Evolutionary conservation across 2,797 vertebrate species (phyloP).

Genomic region (Emys orbicularis): DNA sequence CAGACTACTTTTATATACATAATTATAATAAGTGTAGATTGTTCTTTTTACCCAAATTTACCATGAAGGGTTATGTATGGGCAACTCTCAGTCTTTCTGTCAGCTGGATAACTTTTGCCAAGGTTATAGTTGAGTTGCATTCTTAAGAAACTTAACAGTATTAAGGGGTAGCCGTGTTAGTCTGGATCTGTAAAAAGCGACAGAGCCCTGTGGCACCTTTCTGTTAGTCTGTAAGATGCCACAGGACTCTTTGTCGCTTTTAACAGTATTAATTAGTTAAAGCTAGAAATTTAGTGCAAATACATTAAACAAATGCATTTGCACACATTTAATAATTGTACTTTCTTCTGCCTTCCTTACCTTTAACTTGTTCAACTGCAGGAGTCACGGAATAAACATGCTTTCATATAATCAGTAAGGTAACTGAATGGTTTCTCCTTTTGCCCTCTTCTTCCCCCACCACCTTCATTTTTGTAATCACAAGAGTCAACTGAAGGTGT

Average conservation of each 20-base stretch:
- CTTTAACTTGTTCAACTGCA: background rate
- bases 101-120: background rate
- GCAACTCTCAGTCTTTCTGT: background rate
- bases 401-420: slow-evolving; percentile 11
- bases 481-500: slow-evolving; percentile 51
- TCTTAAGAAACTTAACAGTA: background rate
- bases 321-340: background rate
- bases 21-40: background rate
- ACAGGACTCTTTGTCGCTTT: no score
- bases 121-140: background rate
- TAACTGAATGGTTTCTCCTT: background rate
- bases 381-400: slow-evolving; percentile 9
- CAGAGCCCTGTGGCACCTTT: no score
- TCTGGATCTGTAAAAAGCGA: no score
- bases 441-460: background rate
- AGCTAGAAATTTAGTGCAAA: background rate
- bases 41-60: accelerated
- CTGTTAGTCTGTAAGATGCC: no score
- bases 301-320: background rate
- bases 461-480: slow-evolving; percentile 7
- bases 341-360: slow-evolving; percentile 26
- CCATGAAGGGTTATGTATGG: accelerated
- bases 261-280: background rate
- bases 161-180: background rate
- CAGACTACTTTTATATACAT: background rate